A percentile compares a stretch with the other conserved stretches of the same genome.
phyloP scores from a whole-genome alignment of 2,113 vertebrate species.

The Nerophis ophidion region DNA sequence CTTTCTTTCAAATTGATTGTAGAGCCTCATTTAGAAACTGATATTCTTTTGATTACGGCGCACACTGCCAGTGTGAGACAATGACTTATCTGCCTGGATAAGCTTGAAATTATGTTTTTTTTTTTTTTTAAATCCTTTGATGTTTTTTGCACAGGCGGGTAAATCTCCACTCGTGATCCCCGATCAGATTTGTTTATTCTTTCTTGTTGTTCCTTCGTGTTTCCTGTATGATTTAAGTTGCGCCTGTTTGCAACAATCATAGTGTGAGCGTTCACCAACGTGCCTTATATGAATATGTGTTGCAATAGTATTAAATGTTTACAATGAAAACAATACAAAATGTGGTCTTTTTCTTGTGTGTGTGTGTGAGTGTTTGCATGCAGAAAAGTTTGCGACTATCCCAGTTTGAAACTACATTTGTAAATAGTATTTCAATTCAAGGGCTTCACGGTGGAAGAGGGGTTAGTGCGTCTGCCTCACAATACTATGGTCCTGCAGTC shows the following conservation, averaged over 20 bases:
- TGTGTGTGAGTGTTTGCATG: background rate
- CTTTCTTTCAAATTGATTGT: constrained; percentile 53
- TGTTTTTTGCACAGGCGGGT: constrained; percentile 40
- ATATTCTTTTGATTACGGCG: constrained; percentile 67
- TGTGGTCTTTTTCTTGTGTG: constrained; percentile 6
- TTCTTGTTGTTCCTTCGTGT: constrained; percentile 25
- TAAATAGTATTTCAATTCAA: background rate
- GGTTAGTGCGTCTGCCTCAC: too few species aligned
- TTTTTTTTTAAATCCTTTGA: constrained; percentile 50
- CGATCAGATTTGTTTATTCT: constrained; percentile 40
- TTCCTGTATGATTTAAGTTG: constrained; percentile 24
- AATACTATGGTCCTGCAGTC: too few species aligned
- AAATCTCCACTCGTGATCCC: constrained; percentile 41
- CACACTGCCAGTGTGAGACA: constrained; percentile 60
- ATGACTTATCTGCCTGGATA: constrained; percentile 66
- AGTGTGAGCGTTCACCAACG: constrained; percentile 44
- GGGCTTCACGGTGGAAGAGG: too few species aligned
- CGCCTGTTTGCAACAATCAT: constrained; percentile 20
- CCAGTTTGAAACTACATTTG: background rate
- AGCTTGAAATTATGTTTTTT: constrained; percentile 65
- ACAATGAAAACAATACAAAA: constrained; percentile 64
- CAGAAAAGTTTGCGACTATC: background rate
- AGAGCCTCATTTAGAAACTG: constrained; percentile 65
- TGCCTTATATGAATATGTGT: constrained; percentile 56
- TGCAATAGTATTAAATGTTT: constrained; percentile 71